Conservation (phyloP, 1,140 invertebrate genomes). For the Heliconius congener region DNA sequence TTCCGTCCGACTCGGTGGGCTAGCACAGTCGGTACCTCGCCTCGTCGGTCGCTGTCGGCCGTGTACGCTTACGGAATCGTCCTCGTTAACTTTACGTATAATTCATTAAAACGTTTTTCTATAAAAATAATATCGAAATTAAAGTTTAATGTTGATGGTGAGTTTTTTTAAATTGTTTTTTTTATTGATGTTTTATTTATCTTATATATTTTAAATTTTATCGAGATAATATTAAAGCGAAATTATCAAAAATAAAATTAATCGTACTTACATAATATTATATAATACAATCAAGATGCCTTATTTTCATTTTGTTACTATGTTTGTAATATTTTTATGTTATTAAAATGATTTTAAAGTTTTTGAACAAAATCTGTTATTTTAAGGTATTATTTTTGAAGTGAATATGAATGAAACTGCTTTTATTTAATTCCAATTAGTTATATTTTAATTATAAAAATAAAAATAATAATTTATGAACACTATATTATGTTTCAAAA, state of each 20-base stretch:
- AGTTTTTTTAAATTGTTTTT: neutral
- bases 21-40: constrained; percentile 24
- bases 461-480: neutral
- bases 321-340: too few species aligned
- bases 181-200: neutral
- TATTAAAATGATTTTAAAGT: too few species aligned
- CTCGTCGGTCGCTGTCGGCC: constrained; percentile 24
- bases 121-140: neutral
- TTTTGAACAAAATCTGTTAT: too few species aligned
- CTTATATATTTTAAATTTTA: neutral
- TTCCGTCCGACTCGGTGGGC: constrained; percentile 15
- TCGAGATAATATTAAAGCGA: neutral
- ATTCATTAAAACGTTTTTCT: neutral
- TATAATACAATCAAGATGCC: too few species aligned
- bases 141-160: constrained; percentile 8
- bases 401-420: too few species aligned
- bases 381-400: too few species aligned
- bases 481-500: neutral
- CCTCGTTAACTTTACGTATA: neutral
- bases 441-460: too few species aligned
- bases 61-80: constrained; percentile 19
- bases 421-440: too few species aligned
- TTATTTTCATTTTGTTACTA: too few species aligned
- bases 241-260: neutral
- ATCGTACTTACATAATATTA: neutral